Conservation (phyloP, 2,797 vertebrate genomes). For the Pseudopleuronectes americanus region DNA sequence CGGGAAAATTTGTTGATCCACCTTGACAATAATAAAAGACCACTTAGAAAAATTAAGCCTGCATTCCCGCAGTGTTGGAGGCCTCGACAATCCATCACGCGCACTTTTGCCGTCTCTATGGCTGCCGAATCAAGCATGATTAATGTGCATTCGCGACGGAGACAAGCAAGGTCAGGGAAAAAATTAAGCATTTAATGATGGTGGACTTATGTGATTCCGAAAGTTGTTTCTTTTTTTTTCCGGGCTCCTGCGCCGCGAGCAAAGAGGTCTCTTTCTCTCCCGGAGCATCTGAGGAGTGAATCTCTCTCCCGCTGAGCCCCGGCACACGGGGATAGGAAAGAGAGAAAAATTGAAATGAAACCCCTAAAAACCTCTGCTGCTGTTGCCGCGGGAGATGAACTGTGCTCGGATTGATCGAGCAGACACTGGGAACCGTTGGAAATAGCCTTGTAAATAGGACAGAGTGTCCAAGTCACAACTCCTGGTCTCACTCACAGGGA, state of each 20-base stretch:
- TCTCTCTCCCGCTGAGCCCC: constrained; percentile 49
- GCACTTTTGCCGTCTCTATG: constrained; percentile 12
- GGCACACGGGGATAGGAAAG: constrained; percentile 10
- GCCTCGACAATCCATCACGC: constrained; percentile 22
- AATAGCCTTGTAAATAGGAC: constrained; percentile 52
- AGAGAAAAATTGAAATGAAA: constrained; percentile 72
- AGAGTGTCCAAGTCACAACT: constrained; percentile 21
- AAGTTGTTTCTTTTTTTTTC: constrained; percentile 37
- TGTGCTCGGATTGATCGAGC: constrained; percentile 60
- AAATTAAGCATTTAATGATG: constrained; percentile 49
- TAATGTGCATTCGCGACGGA: constrained; percentile 41
- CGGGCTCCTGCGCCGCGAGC: constrained; percentile 32
- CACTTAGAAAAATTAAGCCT: constrained; percentile 45
- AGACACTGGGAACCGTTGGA: constrained; percentile 56
- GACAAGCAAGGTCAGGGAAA: constrained; percentile 39
- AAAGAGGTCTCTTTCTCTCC: constrained; percentile 33
- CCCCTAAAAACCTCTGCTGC: constrained; percentile 46
- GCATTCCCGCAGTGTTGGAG: not conserved
- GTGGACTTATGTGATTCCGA: constrained; percentile 6
- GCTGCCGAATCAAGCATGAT: constrained; percentile 44
- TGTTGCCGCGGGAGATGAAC: constrained; percentile 55
- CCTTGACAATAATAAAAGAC: constrained; percentile 25
- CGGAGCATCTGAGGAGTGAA: constrained; percentile 51
- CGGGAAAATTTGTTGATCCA: constrained; percentile 25
- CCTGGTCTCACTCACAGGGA: not conserved